Conservation (phyloP, 2,888 invertebrate species). For the Andrena marginata region DNA sequence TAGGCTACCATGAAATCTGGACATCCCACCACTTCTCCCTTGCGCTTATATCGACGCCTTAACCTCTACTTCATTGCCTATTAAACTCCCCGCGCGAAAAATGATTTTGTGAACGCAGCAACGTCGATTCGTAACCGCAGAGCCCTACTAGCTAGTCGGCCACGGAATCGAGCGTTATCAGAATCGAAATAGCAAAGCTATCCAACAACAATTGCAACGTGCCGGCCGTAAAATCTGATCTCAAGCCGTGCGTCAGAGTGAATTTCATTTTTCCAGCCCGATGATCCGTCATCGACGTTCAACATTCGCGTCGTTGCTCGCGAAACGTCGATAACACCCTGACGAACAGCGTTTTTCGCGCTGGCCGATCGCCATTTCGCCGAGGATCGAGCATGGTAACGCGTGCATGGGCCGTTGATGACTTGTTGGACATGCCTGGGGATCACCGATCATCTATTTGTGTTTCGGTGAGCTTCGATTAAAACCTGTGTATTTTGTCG, state of each 20-base stretch:
- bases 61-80: too few species aligned
- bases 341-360: constrained; percentile 16
- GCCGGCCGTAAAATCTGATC: constrained; percentile 14
- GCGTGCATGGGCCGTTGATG: background rate
- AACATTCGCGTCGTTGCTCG: constrained; percentile 21
- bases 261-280: constrained; percentile 50
- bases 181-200: background rate
- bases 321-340: constrained; percentile 32
- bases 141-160: too few species aligned
- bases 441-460: background rate
- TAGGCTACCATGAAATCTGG: too few species aligned
- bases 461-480: background rate
- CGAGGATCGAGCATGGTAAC: background rate
- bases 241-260: constrained; percentile 26
- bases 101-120: too few species aligned
- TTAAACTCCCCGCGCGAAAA: too few species aligned
- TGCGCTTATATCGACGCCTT: too few species aligned
- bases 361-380: constrained; percentile 7
- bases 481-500: background rate
- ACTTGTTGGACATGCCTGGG: background rate
- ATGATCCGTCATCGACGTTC: constrained; percentile 40
- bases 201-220: constrained; percentile 7
- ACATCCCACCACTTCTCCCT: too few species aligned
- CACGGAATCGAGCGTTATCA: too few species aligned
- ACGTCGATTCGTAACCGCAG: too few species aligned